Base-by-base conservation (phyloP, 1,140 invertebrate genomes). In the Ostrea edulis region DNA sequence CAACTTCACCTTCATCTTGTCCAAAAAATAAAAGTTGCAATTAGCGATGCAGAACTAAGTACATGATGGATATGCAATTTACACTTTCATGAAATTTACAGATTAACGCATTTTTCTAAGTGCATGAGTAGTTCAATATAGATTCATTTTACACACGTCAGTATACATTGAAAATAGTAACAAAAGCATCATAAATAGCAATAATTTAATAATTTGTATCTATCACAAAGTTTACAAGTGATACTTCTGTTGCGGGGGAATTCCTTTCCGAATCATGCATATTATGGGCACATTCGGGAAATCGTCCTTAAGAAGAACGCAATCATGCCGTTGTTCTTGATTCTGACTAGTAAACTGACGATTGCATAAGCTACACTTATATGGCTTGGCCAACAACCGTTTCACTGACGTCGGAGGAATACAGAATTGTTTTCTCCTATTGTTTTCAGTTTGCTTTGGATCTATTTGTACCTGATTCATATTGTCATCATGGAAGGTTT, bases 281-380 rank as follows among this genome's bases (percentile, higher is more conserved):
- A 35, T 83, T 17, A 83, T 54, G 8, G 82, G 82, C 17, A 83
- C 52, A 53, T 83, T 53, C 7, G 52, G 52, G 17, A 53, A 11
- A n/a, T 54, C n/a, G n/a, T 53, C n/a, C 22, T 52, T 11, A n/a
- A 22, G 51, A 7, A 20, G n/a, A n/a, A n/a, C 29, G 25, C 90
- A 90, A 22, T 52, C 17, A 55, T 91, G 90, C 54, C 14, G 22
- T 17, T 65, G 51, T 52, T 90, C 85, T 22, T 88, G 86, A 22
- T 22, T 65, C 86, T 91, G 90, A 87, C 87, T 82, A 25, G 85
- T 62, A 55, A 88, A 91, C 2, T 52, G 35, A 11, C 29, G 17
- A 58, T 86, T 82, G 54, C 90, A 91, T 22, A 65, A 81, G 12
- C 65, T 86, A 84, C 90, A 91, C 29, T 88, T 86, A 58, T 91